Conservation (phyloP, 2,888 invertebrate genomes). For the Chirona hameri region DNA sequence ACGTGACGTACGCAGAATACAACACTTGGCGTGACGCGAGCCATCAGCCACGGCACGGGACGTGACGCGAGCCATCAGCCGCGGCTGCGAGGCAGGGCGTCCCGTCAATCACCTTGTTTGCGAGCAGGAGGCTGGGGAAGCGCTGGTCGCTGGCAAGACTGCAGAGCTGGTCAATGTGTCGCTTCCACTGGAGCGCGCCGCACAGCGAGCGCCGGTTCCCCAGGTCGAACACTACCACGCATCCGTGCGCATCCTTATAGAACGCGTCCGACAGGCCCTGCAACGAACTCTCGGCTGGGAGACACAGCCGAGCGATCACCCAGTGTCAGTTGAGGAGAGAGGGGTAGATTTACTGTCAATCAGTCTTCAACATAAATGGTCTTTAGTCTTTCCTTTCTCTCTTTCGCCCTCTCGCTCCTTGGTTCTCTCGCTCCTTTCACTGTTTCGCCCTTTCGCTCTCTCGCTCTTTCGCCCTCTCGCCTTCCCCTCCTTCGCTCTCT, state of each 20-base stretch:
- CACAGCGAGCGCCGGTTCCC: slow-evolving; percentile 56
- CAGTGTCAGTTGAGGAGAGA: background rate
- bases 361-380: background rate
- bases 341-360: background rate
- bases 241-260: slow-evolving; percentile 57
- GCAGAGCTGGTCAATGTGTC: slow-evolving; percentile 57
- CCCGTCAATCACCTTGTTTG: slow-evolving; percentile 52
- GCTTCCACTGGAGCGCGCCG: slow-evolving; percentile 58
- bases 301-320: background rate
- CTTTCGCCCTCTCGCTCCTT: background rate
- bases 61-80: too few species aligned
- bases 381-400: background rate
- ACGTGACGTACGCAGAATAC: too few species aligned
- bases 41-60: too few species aligned
- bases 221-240: slow-evolving; percentile 56
- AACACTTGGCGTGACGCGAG: too few species aligned
- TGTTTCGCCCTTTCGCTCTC: background rate
- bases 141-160: slow-evolving; percentile 53
- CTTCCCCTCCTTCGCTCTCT: background rate
- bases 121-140: slow-evolving; percentile 56
- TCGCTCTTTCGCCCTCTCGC: background rate
- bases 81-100: too few species aligned
- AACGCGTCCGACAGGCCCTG: slow-evolving; percentile 60
- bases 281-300: slow-evolving; percentile 56
- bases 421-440: too few species aligned